Base-by-base conservation (phyloP, 2,797 vertebrate species). In the Heterohyrax brucei region DNA sequence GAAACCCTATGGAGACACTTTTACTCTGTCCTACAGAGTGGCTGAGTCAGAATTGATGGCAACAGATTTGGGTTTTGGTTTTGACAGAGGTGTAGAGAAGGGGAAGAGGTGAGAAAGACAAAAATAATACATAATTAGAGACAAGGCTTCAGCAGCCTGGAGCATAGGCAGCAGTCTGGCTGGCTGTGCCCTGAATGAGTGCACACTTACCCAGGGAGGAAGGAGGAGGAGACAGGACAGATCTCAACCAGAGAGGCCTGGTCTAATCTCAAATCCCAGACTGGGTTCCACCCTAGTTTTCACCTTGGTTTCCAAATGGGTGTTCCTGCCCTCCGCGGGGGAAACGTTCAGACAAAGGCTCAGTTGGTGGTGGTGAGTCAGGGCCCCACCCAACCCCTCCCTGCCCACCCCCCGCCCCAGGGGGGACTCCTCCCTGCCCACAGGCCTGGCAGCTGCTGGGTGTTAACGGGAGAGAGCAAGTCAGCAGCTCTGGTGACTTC, bases 261-360 rank as follows among this genome's bases (percentile, higher is more conserved):
- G 61, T 62, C 56, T 21, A 9, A n/a, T 1, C 83, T 89, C 33
- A 39, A 28, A 59, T 82, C 93, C 86, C 88, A 83, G 80, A 13
- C 93, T 5, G 56, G 61, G 30, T 87, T 59, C 33, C 82, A 5
- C 92, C 95, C 93, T 79, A 64, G 26, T 33, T 39, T 83, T 78
- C 76, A 92, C 96, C 76, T 93, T 33, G 68, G 91, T 73, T 95
- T 96, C 92, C 92, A 76, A 70, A 44, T 70, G 92, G 78, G 88
- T 66, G 91, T 89, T 94, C 91, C 68, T 75, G 7, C 1, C 21
- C 5, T 30, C 81, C 14, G 56, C 73, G 93, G 80, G 91, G 92
- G 86, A 93, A 93, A 91, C 85, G 87, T 70, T 86, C 91, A 97
- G 95, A 93, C 82, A 88, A 76, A 83, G 64, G 19, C 76, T 81